phyloP scores from a whole-genome alignment of 2,888 invertebrate genomes.

The Elgonia sp. region DNA sequence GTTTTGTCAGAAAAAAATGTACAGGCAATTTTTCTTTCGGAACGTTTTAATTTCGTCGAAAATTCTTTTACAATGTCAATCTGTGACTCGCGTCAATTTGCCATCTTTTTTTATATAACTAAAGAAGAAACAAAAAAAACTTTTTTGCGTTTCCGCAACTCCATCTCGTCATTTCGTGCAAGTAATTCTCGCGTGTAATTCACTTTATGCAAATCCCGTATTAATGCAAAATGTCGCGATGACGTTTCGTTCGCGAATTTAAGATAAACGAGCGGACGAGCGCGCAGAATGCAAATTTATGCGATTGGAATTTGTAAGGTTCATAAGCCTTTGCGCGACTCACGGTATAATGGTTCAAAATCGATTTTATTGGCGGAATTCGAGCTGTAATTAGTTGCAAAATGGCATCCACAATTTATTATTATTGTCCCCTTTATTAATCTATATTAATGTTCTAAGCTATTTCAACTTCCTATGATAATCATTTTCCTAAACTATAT shows the following conservation, averaged over 20 bases:
- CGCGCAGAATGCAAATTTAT: constrained; percentile 76
- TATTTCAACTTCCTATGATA: background rate
- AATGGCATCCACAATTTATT: constrained; percentile 61
- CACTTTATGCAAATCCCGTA: constrained; percentile 74
- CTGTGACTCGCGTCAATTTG: background rate
- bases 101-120: background rate
- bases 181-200: constrained; percentile 73
- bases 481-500: background rate
- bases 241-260: constrained; percentile 76
- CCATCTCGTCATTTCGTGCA: constrained; percentile 58
- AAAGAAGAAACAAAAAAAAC: background rate
- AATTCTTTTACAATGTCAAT: constrained; percentile 13
- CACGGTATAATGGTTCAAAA: constrained; percentile 66
- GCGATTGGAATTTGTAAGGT: constrained; percentile 75
- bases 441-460: constrained; percentile 48
- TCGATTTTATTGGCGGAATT: constrained; percentile 75
- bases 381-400: constrained; percentile 68
- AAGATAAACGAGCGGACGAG: constrained; percentile 74
- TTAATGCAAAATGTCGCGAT: constrained; percentile 76
- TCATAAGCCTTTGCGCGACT: constrained; percentile 72
- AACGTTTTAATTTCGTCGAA: constrained; percentile 24
- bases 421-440: constrained; percentile 61
- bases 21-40: background rate
- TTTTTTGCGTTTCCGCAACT: constrained; percentile 50
- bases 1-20: background rate